Evolutionary conservation across 1,140 invertebrate species (phyloP).

Genomic region (Helicoverpa zea): DNA sequence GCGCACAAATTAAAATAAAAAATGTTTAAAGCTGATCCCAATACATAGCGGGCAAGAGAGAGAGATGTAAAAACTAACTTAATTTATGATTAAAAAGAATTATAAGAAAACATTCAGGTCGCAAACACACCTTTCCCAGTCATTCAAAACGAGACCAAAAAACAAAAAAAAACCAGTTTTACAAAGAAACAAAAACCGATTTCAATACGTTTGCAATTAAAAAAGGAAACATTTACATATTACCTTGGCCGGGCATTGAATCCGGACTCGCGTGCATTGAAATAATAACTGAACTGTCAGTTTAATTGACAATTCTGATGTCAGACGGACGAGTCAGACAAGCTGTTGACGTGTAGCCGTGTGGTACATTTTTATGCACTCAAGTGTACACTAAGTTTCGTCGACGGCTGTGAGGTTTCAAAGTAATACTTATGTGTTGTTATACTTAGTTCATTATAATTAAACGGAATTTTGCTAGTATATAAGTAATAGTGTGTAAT

Average conservation of each 20-base stretch:
- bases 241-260: conserved; percentile 57
- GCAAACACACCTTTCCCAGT: background rate
- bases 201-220: conserved; percentile 46
- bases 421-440: background rate
- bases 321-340: conserved; percentile 45
- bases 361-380: conserved; percentile 1
- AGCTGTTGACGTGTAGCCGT: conserved; percentile 37
- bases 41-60: no score
- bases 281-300: conserved; percentile 66
- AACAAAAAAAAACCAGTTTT: background rate
- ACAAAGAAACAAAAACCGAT: conserved; percentile 5
- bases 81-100: no score
- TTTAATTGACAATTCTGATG: conserved; percentile 68
- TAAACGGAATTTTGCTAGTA: no score
- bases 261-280: conserved; percentile 58
- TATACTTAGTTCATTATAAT: background rate
- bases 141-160: background rate
- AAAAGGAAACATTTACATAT: conserved; percentile 67
- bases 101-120: no score
- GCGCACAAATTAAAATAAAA: no score
- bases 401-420: background rate
- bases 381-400: conserved; percentile 3
- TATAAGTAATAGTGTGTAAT: no score
- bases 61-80: no score
- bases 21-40: no score